Percentiles rank a stretch among this genome's conserved stretches.
Evolutionary conservation across 2,797 vertebrate species (phyloP).

Genomic region (Galaxias olidus): DNA sequence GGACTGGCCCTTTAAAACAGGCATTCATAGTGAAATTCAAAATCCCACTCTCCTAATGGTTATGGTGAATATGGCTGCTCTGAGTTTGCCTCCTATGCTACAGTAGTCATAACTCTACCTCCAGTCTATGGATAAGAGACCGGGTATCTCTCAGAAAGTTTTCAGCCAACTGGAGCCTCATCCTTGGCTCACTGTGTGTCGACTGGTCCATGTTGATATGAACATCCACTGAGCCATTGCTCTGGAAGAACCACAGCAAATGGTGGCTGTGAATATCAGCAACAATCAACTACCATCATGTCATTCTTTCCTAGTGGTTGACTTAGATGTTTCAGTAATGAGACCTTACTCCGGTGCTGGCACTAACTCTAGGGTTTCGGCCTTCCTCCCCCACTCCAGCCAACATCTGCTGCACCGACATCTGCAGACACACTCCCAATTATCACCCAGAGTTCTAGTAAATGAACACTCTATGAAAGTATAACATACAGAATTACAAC

Average conservation of each 20-base stretch:
- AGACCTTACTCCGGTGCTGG: constrained; percentile 66
- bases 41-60: neutral
- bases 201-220: constrained; percentile 83
- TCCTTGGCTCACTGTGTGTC: constrained; percentile 81
- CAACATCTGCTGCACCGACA: constrained; percentile 76
- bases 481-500: neutral
- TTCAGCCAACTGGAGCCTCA: constrained; percentile 83
- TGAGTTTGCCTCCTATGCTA: too few species aligned
- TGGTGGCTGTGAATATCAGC: too few species aligned
- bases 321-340: too few species aligned
- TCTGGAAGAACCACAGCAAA: constrained; percentile 43
- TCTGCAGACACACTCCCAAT: constrained; percentile 47
- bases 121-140: constrained; percentile 78
- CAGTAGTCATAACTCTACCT: constrained; percentile 60
- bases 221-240: constrained; percentile 79
- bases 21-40: neutral
- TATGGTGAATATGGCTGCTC: too few species aligned
- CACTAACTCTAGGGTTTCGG: constrained; percentile 61
- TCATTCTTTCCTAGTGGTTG: too few species aligned
- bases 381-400: constrained; percentile 68
- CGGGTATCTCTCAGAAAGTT: constrained; percentile 81
- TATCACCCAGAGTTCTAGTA: constrained; percentile 1
- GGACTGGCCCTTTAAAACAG: constrained; percentile 53
- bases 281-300: too few species aligned
- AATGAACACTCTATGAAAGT: neutral